Evolutionary conservation across 1,140 invertebrate species (phyloP).

Genomic region (Pseudomyrmex flavicornis): DNA sequence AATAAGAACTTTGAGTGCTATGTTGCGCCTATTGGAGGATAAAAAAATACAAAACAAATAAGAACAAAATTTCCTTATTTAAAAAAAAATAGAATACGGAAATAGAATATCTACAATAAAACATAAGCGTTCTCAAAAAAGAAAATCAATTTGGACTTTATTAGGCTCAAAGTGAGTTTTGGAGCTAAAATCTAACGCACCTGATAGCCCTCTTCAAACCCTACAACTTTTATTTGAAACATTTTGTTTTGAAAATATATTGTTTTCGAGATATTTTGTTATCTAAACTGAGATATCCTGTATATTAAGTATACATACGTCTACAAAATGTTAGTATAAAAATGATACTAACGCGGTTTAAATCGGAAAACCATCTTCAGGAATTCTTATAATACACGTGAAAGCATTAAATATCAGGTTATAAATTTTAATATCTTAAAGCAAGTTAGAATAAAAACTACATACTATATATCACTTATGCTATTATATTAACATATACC

Average conservation of each 20-base stretch:
- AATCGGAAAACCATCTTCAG: neutral
- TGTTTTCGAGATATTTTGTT: no score
- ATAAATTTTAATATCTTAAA: neutral
- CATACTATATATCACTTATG: neutral
- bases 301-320: no score
- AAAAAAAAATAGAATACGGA: neutral
- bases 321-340: neutral
- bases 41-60: no score
- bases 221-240: no score
- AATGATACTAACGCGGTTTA: neutral
- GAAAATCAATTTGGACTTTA: neutral
- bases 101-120: neutral
- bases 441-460: neutral
- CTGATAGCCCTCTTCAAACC: no score
- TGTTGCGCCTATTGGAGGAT: neutral
- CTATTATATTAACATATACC: neutral
- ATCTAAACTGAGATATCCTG: no score
- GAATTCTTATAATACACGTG: neutral
- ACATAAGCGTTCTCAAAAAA: neutral
- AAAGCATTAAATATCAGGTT: neutral
- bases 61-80: neutral
- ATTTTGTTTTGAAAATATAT: no score
- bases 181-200: no score
- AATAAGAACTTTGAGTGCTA: neutral
- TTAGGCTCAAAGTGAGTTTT: neutral